phyloP scores from a whole-genome alignment of 2,888 invertebrate species.

The Drosophila cognata region DNA sequence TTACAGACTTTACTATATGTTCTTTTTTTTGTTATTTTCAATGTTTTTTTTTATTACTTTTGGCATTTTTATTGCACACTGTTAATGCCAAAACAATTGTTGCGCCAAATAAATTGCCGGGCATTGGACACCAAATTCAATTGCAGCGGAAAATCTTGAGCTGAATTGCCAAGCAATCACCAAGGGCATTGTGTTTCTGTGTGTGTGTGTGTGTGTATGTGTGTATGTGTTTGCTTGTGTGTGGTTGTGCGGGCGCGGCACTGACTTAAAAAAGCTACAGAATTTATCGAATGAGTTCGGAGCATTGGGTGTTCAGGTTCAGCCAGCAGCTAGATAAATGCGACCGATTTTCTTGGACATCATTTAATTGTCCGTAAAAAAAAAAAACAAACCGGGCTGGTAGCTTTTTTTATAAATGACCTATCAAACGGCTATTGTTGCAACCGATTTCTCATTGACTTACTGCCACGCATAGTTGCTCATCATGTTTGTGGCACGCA shows the following conservation, averaged over 20 bases:
- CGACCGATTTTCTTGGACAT: constrained; percentile 11
- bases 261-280: background rate
- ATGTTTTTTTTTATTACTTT: background rate
- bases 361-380: constrained; percentile 42
- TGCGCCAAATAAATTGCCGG: constrained; percentile 64
- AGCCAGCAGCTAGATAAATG: constrained; percentile 30
- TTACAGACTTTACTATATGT: constrained; percentile 43
- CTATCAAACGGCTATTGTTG: constrained; percentile 40
- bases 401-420: constrained; percentile 42
- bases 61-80: constrained; percentile 48
- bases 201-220: constrained; percentile 1
- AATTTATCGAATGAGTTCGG: background rate
- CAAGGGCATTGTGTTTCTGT: background rate
- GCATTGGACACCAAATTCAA: constrained; percentile 52
- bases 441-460: constrained; percentile 59
- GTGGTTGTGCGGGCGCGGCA: constrained; percentile 4
- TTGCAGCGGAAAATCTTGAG: constrained; percentile 36
- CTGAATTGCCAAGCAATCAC: constrained; percentile 35
- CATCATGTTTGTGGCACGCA: constrained; percentile 37
- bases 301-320: background rate
- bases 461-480: constrained; percentile 45
- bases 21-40: background rate
- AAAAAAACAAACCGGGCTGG: constrained; percentile 1
- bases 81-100: constrained; percentile 80
- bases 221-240: background rate